A percentile compares a stretch with the other conserved stretches of the same genome.
Conservation (phyloP, 2,888 invertebrate species). For the Meghimatium bilineatum region DNA sequence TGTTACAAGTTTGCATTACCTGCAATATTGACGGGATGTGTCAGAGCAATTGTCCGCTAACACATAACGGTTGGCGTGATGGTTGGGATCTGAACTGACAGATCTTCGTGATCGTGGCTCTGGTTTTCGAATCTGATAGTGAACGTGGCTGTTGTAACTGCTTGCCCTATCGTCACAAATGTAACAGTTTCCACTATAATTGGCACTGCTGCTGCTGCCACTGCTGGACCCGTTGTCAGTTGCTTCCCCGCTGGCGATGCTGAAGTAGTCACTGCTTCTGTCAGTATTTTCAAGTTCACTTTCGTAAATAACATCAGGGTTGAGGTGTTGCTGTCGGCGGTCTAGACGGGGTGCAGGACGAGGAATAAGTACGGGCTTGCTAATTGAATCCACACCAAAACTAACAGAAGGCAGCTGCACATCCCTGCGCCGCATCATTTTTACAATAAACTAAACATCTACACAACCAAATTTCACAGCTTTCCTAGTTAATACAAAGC, state of each 20-base stretch:
- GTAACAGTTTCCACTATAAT: background rate
- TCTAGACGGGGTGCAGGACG: background rate
- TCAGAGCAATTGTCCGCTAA: background rate
- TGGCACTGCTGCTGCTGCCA: background rate
- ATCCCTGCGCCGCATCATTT: slow-evolving; percentile 13
- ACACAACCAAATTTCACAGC: background rate
- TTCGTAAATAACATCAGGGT: slow-evolving; percentile 24
- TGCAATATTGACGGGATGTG: background rate
- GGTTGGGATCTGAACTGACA: background rate
- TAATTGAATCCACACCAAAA: slow-evolving; percentile 2
- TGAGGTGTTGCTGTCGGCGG: background rate
- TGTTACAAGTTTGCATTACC: slow-evolving; percentile 13
- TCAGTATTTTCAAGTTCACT: slow-evolving; percentile 23
- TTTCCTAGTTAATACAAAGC: background rate
- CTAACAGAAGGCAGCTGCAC: slow-evolving; percentile 28
- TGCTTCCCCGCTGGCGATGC: background rate
- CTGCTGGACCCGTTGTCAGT: background rate
- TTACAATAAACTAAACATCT: background rate
- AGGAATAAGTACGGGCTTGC: slow-evolving; percentile 2
- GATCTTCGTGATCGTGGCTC: background rate
- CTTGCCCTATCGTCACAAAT: background rate
- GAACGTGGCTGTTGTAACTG: background rate
- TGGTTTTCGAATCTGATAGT: background rate
- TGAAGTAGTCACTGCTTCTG: background rate
- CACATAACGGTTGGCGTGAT: background rate